Evolutionary conservation across 2,888 invertebrate species (phyloP).

Genomic region (Antheraea yamamai): DNA sequence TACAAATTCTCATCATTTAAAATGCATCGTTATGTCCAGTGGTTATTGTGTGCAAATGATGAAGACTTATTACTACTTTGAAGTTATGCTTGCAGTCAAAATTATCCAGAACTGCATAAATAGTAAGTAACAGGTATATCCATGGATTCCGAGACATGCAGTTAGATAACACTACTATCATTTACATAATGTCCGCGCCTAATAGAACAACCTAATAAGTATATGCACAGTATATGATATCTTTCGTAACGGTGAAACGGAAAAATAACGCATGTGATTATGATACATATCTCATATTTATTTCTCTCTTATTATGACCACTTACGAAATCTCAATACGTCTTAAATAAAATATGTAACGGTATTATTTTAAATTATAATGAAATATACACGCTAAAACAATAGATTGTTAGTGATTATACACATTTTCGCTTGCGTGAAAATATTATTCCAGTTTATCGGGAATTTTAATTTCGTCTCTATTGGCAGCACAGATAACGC

Average conservation of each 20-base stretch:
- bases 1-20: background rate
- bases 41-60: constrained; percentile 32
- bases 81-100: constrained; percentile 50
- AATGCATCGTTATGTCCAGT: constrained; percentile 12
- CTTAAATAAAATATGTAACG: background rate
- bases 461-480: too few relatives aligned
- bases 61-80: constrained; percentile 42
- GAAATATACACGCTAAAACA: too few relatives aligned
- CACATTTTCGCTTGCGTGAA: too few relatives aligned
- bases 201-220: constrained; percentile 16
- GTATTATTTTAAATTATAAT: too few relatives aligned
- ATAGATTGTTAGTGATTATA: too few relatives aligned
- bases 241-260: background rate
- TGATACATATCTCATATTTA: background rate
- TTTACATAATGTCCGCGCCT: constrained; percentile 54
- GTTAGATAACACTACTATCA: constrained; percentile 58
- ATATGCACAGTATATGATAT: background rate
- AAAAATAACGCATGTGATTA: background rate
- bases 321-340: background rate
- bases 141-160: constrained; percentile 35
- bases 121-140: constrained; percentile 34
- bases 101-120: constrained; percentile 36
- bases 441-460: too few relatives aligned
- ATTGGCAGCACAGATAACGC: too few relatives aligned
- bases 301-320: background rate